phyloP scores from a whole-genome alignment of 2,113 vertebrate genomes.

The Prolemur simus region DNA sequence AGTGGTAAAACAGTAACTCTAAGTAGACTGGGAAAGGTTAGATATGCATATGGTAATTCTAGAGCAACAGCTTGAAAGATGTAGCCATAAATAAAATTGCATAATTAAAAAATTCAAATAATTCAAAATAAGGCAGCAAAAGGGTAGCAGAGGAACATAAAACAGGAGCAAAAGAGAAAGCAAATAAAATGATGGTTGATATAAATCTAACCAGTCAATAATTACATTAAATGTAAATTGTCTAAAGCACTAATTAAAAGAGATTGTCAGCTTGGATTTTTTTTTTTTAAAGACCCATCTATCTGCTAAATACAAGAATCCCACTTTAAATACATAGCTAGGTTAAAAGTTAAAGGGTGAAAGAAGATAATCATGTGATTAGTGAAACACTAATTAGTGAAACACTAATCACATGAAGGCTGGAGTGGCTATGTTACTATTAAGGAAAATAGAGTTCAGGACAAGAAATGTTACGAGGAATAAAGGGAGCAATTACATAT shows the following conservation, averaged over 20 bases:
- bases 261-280: not conserved
- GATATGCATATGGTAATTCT: not conserved
- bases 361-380: not conserved
- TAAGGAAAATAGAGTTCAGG: not conserved
- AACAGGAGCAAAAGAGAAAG: not conserved
- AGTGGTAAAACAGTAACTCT: not conserved
- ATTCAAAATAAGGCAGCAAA: not conserved
- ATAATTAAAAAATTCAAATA: not conserved
- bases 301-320: not conserved
- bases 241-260: not conserved
- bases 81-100: not conserved
- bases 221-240: not conserved
- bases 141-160: not conserved
- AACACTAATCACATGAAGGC: not conserved
- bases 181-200: not conserved
- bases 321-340: not conserved
- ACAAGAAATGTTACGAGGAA: not conserved
- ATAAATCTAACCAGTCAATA: not conserved
- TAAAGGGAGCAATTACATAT: not conserved
- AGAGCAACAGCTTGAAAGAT: not conserved
- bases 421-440: not conserved
- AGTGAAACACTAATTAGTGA: no score
- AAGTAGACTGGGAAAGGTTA: not conserved
- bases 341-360: not conserved
- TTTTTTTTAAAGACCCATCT: not conserved